Evolutionary conservation across 2,888 invertebrate species (phyloP).

Genomic region (Deladenus siricidicola): DNA sequence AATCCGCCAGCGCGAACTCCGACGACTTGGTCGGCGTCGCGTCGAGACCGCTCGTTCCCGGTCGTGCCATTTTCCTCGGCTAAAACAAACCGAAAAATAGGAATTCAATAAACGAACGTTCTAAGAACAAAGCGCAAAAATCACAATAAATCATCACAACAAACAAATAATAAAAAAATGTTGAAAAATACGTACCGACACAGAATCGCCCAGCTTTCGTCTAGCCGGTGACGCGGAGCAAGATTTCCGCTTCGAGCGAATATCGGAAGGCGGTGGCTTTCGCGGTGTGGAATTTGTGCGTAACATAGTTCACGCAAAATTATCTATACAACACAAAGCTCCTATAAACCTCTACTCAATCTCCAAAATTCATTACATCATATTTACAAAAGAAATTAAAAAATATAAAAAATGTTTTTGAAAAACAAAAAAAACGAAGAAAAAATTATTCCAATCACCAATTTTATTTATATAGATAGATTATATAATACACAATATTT

Average conservation of each 20-base stretch:
- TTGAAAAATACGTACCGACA: background rate
- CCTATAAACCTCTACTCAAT: background rate
- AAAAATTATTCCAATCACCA: too few relatives aligned
- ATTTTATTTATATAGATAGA: too few relatives aligned
- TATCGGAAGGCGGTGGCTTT: background rate
- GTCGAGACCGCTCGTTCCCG: background rate
- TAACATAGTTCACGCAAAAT: background rate
- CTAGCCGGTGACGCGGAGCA: background rate
- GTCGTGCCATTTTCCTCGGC: background rate
- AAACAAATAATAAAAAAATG: too few relatives aligned
- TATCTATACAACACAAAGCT: background rate
- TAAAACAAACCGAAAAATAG: too few relatives aligned
- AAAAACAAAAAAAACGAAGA: background rate
- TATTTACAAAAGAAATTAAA: slow-evolving; percentile 2
- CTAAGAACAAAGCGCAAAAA: too few relatives aligned
- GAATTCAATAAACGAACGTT: too few relatives aligned
- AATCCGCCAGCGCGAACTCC: background rate
- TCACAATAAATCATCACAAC: too few relatives aligned
- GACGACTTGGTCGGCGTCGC: background rate
- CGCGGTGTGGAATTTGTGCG: background rate
- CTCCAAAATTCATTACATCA: background rate
- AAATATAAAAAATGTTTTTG: background rate
- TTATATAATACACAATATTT: too few relatives aligned
- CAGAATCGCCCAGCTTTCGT: background rate
- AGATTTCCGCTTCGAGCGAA: background rate